Percentiles rank a stretch among this genome's conserved stretches.
Evolutionary conservation across 2,888 invertebrate species (phyloP).

Genomic region (Hirudinaria manillensis): DNA sequence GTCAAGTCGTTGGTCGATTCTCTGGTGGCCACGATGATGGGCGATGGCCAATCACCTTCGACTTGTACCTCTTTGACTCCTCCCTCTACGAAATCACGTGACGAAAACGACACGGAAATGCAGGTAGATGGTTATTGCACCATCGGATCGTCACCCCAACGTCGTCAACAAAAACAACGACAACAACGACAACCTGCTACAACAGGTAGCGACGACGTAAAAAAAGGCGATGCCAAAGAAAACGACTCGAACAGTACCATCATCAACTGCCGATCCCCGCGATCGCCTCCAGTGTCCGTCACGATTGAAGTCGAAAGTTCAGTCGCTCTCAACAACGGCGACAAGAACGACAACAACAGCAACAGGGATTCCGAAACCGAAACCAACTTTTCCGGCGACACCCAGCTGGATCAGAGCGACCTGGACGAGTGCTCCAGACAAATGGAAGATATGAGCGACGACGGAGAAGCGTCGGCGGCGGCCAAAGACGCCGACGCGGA

Average conservation of each 20-base stretch:
- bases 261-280: neutral
- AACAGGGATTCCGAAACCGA: conserved; percentile 10
- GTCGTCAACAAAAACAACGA: neutral
- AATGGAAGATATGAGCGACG: conserved; percentile 1
- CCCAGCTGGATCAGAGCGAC: conserved; percentile 14
- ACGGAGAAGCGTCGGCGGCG: neutral
- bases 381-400: conserved; percentile 11
- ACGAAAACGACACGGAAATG: neutral
- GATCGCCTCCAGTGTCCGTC: neutral
- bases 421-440: neutral
- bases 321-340: neutral
- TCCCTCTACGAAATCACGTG: neutral
- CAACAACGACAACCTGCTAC: conserved; percentile 2
- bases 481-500: neutral
- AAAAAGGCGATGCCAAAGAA: neutral
- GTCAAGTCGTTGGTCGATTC: conserved; percentile 32
- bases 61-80: neutral
- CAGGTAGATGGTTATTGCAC: neutral
- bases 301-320: neutral
- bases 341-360: neutral
- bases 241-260: neutral
- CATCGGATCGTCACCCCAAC: neutral
- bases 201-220: neutral
- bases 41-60: neutral
- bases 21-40: conserved; percentile 32